Conservation (phyloP, 2,797 vertebrate species). For the Sphaeramia orbicularis region DNA sequence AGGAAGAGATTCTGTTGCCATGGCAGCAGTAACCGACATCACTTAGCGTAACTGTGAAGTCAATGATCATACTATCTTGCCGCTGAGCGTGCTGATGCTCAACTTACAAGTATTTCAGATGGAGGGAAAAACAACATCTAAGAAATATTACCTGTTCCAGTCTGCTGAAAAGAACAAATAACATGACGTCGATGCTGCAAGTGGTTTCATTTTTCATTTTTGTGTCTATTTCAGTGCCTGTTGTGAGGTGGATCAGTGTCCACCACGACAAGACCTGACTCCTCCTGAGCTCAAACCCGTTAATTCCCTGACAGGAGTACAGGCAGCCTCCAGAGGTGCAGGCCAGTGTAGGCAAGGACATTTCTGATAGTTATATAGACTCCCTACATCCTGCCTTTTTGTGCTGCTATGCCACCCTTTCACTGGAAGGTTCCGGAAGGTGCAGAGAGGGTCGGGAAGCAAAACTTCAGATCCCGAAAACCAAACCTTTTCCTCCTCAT, state of each 20-base stretch:
- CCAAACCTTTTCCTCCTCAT: conserved; percentile 34
- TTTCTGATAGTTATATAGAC: conserved; percentile 74
- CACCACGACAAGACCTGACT: conserved; percentile 72
- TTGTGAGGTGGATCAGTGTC: conserved; percentile 81
- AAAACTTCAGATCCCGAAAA: conserved; percentile 58
- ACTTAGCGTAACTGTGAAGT: conserved; percentile 82
- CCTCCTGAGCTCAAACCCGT: conserved; percentile 81
- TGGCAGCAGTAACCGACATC: conserved; percentile 86
- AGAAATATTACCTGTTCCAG: conserved; percentile 2
- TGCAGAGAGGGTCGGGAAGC: not conserved
- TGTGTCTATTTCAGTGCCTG: conserved; percentile 80
- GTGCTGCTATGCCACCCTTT: conserved; percentile 49
- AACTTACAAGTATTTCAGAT: conserved; percentile 55
- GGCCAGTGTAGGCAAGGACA: conserved; percentile 85
- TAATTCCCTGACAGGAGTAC: conserved; percentile 83
- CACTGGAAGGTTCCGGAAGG: conserved; percentile 25
- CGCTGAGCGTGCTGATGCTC: conserved; percentile 55
- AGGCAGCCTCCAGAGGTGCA: conserved; percentile 82
- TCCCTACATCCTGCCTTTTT: conserved; percentile 52
- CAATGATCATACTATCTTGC: conserved; percentile 77
- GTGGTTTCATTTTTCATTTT: conserved; percentile 76
- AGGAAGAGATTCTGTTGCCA: conserved; percentile 84
- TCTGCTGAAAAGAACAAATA: conserved; percentile 19
- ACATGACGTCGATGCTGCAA: conserved; percentile 63
- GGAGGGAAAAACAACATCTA: conserved; percentile 6